These are phyloP conservation scores for Polyploca ridens DNA, from an alignment of 2,888 invertebrate genomes.

Conservation along the genomic window DNA sequence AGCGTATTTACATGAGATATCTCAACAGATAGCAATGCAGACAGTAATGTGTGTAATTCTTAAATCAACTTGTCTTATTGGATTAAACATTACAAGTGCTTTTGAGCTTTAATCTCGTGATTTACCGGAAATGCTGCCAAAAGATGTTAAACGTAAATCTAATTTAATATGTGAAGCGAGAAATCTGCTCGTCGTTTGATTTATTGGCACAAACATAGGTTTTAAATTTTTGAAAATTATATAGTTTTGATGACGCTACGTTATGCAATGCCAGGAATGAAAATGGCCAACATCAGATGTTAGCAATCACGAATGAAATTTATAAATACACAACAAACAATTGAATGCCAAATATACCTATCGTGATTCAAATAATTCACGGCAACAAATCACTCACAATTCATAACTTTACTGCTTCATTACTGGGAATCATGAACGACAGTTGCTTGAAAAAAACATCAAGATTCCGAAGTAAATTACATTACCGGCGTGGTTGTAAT, in stretches of 20 bases:
- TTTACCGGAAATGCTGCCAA: slow-evolving; percentile 33
- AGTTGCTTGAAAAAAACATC: slow-evolving; percentile 37
- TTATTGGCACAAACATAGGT: background rate
- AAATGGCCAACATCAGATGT: too few relatives aligned
- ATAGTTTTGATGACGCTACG: background rate
- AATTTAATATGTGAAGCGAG: slow-evolving; percentile 12
- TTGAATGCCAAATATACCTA: background rate
- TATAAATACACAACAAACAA: too few relatives aligned
- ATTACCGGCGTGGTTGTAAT: slow-evolving; percentile 43
- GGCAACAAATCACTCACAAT: background rate
- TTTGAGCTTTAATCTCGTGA: slow-evolving; percentile 24
- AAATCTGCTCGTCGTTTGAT: background rate
- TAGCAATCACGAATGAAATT: too few relatives aligned
- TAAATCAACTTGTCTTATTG: slow-evolving; percentile 41
- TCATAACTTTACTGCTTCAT: background rate
- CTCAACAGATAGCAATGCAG: slow-evolving; percentile 35
- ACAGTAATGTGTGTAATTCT: slow-evolving; percentile 43
- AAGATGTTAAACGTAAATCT: slow-evolving; percentile 23
- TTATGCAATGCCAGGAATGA: too few relatives aligned
- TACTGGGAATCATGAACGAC: slow-evolving; percentile 22
- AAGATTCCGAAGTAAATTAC: slow-evolving; percentile 41
- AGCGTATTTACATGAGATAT: slow-evolving; percentile 40
- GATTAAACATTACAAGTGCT: slow-evolving; percentile 32
- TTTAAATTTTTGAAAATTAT: background rate
- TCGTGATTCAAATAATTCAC: background rate